Base-by-base conservation (phyloP, 2,113 vertebrate genomes). In the Cryptotis parvus region DNA sequence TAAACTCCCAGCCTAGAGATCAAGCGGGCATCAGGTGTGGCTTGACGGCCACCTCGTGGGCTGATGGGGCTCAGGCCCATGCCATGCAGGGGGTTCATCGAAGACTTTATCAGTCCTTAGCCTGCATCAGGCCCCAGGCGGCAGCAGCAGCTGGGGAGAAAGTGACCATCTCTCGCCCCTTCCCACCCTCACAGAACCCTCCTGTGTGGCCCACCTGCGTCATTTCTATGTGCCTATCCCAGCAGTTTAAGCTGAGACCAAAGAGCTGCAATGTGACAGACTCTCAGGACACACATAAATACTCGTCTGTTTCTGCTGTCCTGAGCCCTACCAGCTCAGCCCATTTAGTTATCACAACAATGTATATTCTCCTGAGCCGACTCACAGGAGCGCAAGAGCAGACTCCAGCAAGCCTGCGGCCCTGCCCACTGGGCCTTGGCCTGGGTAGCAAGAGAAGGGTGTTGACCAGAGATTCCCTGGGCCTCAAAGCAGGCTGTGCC, bases 311-410 rank as follows among this genome's bases (percentile, higher is more conserved):
- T 81, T 70, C 31, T 74, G 41, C 82, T 82, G 89, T 86, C 45
- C 27, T 69, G 55, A 83, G 73, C 7, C 45, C 45, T 74, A 55
- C 29, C 74, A 26, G 15, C 49, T 52, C 45, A 33, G 41, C 7
- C 49, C 37, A 52, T 55, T 61, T 29, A 70, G 14, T 35, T 86
- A 75, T n/a, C 78, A 27, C 89, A 83, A 27, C 89, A 83, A 86
- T 24, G 24, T 58, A 41, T 55, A 82, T 58, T 5, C 41, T 37
- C n/a, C 70, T 63, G 4, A 65, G 65, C 88, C 83, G 31, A 24
- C 9, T 7, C 0, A 0, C 55, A 49, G 4, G 11, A 63, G 45
- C 1, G 10, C 33, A 39, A 77, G 33, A 0, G 0, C 18, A 45
- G 43, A 58, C 90, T 76, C 68, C 68, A 43, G 37, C 79, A 69